A percentile compares a stretch with the other conserved stretches of the same genome.
Evolutionary conservation across 64 coral and sea anemone species (phyloP).

Genomic region (Astreopora myriophthalma): DNA sequence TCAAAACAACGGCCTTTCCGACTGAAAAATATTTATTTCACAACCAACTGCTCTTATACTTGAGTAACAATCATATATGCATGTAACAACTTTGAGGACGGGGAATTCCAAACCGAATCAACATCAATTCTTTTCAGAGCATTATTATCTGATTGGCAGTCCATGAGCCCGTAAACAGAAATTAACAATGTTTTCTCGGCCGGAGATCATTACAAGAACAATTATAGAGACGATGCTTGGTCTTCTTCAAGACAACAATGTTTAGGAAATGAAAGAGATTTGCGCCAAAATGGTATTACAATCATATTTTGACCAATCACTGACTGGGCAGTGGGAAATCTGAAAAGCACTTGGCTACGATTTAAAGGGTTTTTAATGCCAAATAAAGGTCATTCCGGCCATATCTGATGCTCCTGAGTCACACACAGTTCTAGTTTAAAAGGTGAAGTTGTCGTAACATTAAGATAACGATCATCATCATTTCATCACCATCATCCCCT

Average conservation of each 20-base stretch:
- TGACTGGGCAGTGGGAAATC: no score
- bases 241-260: neutral
- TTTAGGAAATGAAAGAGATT: neutral
- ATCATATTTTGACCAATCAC: no score
- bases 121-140: neutral
- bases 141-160: neutral
- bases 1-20: neutral
- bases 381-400: no score
- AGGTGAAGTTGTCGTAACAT: no score
- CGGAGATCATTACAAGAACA: neutral
- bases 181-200: neutral
- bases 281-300: neutral
- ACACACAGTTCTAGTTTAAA: no score
- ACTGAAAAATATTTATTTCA: neutral
- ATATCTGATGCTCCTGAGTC: no score
- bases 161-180: neutral
- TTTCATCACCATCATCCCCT: no score
- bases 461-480: no score
- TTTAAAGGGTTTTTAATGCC: no score
- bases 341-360: no score
- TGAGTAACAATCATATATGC: neutral
- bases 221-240: neutral
- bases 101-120: neutral
- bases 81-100: no score
- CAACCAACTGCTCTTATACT: neutral